phyloP scores from a whole-genome alignment of 2,797 vertebrate species.

The Phoebastria nigripes region DNA sequence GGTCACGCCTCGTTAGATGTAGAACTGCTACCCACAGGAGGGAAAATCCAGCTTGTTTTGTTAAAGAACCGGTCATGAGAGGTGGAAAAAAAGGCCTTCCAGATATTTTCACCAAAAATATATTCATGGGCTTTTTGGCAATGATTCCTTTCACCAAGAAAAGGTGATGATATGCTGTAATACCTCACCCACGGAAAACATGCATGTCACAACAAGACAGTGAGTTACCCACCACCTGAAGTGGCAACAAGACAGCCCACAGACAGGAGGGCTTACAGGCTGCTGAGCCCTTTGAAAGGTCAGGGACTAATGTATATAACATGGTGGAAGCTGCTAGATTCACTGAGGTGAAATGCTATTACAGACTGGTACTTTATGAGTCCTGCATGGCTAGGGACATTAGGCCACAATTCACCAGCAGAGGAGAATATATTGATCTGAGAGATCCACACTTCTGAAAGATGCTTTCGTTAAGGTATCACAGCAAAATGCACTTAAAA shows the following conservation, averaged over 20 bases:
- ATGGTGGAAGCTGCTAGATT: neutral
- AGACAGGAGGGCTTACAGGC: neutral
- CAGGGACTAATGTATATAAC: neutral
- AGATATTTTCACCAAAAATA: neutral
- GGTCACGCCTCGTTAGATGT: neutral
- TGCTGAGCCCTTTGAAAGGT: neutral
- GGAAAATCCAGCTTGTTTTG: neutral
- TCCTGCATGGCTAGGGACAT: neutral
- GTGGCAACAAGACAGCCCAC: neutral
- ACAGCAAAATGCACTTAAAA: neutral
- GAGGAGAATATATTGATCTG: neutral
- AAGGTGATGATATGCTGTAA: neutral
- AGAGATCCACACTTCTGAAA: neutral
- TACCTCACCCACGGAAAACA: neutral
- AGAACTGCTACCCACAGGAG: conserved; percentile 10
- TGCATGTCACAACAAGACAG: neutral
- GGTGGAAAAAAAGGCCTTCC: neutral
- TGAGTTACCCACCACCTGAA: neutral
- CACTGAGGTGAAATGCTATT: neutral
- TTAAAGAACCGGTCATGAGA: neutral
- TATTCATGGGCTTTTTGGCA: neutral
- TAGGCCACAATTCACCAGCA: neutral
- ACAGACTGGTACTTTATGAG: neutral
- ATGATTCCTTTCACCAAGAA: neutral
- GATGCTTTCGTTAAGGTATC: neutral